Conservation (phyloP, 2,888 invertebrate species). For the Amiota mariae region DNA sequence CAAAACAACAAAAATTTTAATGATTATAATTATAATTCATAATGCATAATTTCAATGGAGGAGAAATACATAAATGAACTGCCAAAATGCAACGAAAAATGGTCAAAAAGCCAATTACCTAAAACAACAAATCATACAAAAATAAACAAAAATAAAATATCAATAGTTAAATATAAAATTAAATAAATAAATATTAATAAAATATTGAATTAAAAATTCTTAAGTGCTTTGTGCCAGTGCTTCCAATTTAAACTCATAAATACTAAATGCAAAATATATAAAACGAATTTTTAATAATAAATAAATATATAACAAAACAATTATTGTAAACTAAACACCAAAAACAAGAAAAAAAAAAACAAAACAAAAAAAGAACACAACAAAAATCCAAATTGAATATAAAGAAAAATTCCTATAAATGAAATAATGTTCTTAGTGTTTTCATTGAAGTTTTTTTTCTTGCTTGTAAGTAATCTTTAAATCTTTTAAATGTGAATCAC, state of each 20-base stretch:
- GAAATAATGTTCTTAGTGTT: too few relatives aligned
- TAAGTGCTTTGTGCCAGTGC: constrained; percentile 14
- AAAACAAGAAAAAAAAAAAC: background rate
- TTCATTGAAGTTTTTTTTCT: too few relatives aligned
- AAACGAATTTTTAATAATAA: background rate
- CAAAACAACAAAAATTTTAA: too few relatives aligned
- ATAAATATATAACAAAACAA: background rate
- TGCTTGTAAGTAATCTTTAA: too few relatives aligned
- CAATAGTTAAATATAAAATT: background rate
- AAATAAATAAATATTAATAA: background rate
- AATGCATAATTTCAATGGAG: too few relatives aligned
- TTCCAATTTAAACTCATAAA: background rate
- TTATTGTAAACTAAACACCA: too few relatives aligned
- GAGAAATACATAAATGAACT: background rate
- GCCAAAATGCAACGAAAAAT: constrained; percentile 8
- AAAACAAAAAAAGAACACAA: background rate
- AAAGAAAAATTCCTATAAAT: background rate
- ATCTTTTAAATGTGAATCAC: too few relatives aligned
- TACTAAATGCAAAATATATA: background rate
- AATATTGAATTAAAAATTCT: background rate
- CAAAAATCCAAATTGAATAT: background rate
- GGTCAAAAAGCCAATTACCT: background rate
- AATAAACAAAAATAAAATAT: constrained; percentile 4
- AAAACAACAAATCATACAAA: background rate
- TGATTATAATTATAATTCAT: too few relatives aligned